Evolutionary conservation across 2,888 invertebrate species (phyloP), one percentile per base, ranked within the genome.

Genomic region (Latheticus oryzae): DNA sequence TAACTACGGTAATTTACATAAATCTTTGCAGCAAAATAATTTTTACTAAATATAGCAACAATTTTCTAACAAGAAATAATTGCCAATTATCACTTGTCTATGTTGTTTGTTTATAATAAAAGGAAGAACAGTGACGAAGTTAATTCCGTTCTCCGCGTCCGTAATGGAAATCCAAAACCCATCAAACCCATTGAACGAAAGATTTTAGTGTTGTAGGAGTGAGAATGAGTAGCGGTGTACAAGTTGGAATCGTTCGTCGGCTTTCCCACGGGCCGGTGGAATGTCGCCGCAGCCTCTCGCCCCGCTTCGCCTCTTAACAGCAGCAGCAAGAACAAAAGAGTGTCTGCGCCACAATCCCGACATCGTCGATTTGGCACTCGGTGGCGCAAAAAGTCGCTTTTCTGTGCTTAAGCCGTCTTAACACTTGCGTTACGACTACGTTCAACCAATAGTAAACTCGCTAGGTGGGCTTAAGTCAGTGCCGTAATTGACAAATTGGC

Each of bases 401-500:
- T 8, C 4, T 40, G 21, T 12, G 12, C 19, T 23, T 40, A 23
- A 40, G 12, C 24, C 24, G 24, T 5, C 43, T 13, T 24, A 40
- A 24, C 23, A 40, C 24, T 23, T 40, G 24, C 40, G 40, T 11
- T 9, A 12, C n/a, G 28, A 11, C 17, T 37, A 21, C 45, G 51
- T 60, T 60, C 42, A 62, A 51, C 58, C 56, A 61, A 59, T 64
- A 57, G 63, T 62, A 59, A 55, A 48, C 63, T 62, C 66, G 66
- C 24, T 28, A 23, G 43, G 43, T 43, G 53, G 53, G 33, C 43
- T 11, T 13, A 21, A 42, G 26, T 65, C 68, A 67, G 67, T 37
- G 65, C 81, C 81, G 81, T 85, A 85, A 85, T 85, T 85, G 85
- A 85, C 85, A 85, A 85, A 85, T 85, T 85, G 84, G 85, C 21